These are phyloP conservation scores for Gadus macrocephalus DNA, from an alignment of 2,113 vertebrate genomes.

Conservation along the genomic window DNA sequence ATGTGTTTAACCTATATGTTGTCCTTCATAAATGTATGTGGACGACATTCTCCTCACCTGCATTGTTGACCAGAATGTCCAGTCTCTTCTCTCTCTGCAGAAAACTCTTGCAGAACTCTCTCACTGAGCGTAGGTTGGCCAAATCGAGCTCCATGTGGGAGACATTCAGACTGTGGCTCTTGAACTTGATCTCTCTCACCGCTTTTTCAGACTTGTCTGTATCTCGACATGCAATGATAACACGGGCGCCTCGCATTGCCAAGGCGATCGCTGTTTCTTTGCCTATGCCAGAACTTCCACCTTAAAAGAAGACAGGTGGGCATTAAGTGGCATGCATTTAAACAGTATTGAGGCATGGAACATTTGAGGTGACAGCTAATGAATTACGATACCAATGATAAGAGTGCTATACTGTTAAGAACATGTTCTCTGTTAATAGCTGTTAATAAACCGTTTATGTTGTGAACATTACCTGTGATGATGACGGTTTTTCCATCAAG, in stretches of 20 bases:
- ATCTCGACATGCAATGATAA: slow-evolving; percentile 72
- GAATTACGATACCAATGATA: neutral
- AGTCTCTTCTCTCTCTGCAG: slow-evolving; percentile 73
- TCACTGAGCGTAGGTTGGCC: slow-evolving; percentile 69
- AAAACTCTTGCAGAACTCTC: slow-evolving; percentile 70
- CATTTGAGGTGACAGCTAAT: neutral
- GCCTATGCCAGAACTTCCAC: slow-evolving; percentile 71
- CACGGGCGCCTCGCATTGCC: slow-evolving; percentile 71
- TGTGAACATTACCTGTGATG: slow-evolving; percentile 67
- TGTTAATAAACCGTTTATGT: neutral
- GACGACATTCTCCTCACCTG: slow-evolving; percentile 56
- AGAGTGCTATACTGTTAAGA: too few relatives aligned
- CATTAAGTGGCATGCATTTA: neutral
- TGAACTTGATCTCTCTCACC: slow-evolving; percentile 68
- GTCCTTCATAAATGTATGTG: neutral
- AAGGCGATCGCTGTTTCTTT: slow-evolving; percentile 73
- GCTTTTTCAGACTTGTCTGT: slow-evolving; percentile 62
- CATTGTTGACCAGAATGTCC: slow-evolving; percentile 75
- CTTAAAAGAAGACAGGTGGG: slow-evolving; percentile 36
- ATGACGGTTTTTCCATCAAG: slow-evolving; percentile 77
- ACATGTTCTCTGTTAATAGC: neutral
- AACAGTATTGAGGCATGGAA: too few relatives aligned
- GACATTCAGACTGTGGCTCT: slow-evolving; percentile 67
- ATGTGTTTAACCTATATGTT: too few relatives aligned
- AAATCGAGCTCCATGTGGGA: slow-evolving; percentile 70